phyloP scores from a whole-genome alignment of 2,113 vertebrate species.

The Dromaius novaehollandiae region DNA sequence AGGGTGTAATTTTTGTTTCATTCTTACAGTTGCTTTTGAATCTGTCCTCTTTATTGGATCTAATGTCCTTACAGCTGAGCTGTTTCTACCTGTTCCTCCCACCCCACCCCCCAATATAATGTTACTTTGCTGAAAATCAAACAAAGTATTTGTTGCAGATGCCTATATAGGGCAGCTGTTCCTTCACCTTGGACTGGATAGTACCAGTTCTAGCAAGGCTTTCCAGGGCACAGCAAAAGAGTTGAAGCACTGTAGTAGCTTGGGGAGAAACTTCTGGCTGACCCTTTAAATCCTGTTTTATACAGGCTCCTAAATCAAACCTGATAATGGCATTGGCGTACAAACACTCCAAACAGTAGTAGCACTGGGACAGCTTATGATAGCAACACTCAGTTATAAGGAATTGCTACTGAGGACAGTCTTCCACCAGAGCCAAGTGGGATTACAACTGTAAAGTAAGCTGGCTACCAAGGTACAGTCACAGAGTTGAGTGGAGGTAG shows the following conservation, averaged over 20 bases:
- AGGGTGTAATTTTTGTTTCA: constrained; percentile 37
- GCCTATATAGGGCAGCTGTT: neutral
- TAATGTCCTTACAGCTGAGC: neutral
- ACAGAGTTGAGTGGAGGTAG: neutral
- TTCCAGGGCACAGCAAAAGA: neutral
- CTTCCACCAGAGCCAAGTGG: neutral
- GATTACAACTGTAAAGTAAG: neutral
- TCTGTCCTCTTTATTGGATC: neutral
- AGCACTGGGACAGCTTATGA: neutral
- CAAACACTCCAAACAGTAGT: neutral
- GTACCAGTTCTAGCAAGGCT: neutral
- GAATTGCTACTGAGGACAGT: neutral
- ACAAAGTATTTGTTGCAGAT: neutral
- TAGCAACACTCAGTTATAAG: neutral
- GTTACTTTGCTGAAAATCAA: neutral
- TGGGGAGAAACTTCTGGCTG: neutral
- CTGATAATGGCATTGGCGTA: neutral
- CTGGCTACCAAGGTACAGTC: neutral
- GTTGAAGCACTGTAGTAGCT: neutral
- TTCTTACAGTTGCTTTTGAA: constrained; percentile 6
- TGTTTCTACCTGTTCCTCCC: neutral
- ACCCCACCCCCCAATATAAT: neutral
- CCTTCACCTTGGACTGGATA: neutral
- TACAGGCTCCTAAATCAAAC: neutral
- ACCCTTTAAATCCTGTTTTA: neutral